Evolutionary conservation across 1,140 invertebrate species (phyloP).

Genomic region (Zaprionus nigranus): DNA sequence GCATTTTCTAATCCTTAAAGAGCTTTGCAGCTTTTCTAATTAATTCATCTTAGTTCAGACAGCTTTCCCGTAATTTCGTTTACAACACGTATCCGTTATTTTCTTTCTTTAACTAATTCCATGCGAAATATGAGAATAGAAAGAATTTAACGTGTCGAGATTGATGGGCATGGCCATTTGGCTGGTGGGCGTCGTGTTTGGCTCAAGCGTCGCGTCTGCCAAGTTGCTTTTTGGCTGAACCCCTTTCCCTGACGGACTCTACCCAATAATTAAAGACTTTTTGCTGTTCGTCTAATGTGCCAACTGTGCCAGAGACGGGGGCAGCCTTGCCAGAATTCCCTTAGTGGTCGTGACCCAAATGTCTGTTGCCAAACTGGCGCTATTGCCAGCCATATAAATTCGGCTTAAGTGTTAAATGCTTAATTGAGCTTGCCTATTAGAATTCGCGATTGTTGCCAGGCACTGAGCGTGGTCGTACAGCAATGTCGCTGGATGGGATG

Average conservation of each 20-base stretch:
- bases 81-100: slow-evolving; percentile 18
- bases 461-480: slow-evolving; percentile 6
- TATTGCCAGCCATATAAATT: slow-evolving; percentile 41
- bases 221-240: neutral
- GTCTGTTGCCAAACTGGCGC: slow-evolving; percentile 54
- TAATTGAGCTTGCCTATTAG: slow-evolving; percentile 63
- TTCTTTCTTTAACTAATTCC: slow-evolving; percentile 7
- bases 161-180: slow-evolving; percentile 58
- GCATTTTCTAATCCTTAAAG: too few relatives aligned
- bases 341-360: slow-evolving; percentile 74
- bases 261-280: slow-evolving; percentile 67
- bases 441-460: slow-evolving; percentile 37
- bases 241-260: slow-evolving; percentile 14
- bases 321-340: slow-evolving; percentile 54
- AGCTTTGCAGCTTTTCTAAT: neutral
- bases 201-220: slow-evolving; percentile 46
- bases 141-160: slow-evolving; percentile 53
- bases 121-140: slow-evolving; percentile 15
- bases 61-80: neutral
- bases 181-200: slow-evolving; percentile 58
- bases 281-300: slow-evolving; percentile 57
- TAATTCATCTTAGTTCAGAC: neutral
- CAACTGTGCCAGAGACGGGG: slow-evolving; percentile 19
- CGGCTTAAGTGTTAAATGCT: slow-evolving; percentile 66
- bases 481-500: slow-evolving; percentile 15